Conservation (phyloP, 2,113 vertebrate genomes). For the Antechinus flavipes region DNA sequence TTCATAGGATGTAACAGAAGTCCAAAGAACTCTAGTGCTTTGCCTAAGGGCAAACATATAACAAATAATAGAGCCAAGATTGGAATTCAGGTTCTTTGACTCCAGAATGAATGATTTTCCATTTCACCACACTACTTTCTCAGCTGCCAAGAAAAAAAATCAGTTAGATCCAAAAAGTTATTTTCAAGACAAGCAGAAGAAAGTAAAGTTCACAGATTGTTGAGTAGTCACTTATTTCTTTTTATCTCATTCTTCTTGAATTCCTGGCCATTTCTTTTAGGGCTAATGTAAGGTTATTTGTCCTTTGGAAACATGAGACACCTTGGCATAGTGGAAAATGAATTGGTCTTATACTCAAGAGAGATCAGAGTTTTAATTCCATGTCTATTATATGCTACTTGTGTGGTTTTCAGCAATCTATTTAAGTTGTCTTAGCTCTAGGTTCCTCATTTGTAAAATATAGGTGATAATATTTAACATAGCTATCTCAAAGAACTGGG, state of each 20-base stretch:
- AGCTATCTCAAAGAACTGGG: background rate
- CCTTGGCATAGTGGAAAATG: background rate
- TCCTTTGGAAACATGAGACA: background rate
- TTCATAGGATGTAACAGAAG: background rate
- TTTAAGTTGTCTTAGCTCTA: background rate
- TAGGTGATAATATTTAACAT: background rate
- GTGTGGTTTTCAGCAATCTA: background rate
- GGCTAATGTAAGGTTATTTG: background rate
- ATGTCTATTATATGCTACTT: background rate
- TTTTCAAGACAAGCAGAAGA: background rate
- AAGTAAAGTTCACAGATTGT: background rate
- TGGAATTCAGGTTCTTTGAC: background rate
- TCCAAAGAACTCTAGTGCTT: background rate
- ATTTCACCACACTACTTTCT: background rate
- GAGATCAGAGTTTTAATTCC: background rate
- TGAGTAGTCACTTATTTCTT: background rate
- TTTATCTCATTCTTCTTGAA: background rate
- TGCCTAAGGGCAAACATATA: background rate
- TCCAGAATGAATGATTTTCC: background rate
- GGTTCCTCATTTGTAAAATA: background rate
- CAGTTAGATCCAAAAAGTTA: background rate
- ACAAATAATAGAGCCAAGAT: background rate
- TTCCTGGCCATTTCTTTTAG: background rate
- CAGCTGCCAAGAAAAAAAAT: conserved; percentile 5
- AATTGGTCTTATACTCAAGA: background rate